These are phyloP conservation scores for Equus przewalskii DNA, from an alignment of 2,113 vertebrate genomes.

Conservation along the genomic window DNA sequence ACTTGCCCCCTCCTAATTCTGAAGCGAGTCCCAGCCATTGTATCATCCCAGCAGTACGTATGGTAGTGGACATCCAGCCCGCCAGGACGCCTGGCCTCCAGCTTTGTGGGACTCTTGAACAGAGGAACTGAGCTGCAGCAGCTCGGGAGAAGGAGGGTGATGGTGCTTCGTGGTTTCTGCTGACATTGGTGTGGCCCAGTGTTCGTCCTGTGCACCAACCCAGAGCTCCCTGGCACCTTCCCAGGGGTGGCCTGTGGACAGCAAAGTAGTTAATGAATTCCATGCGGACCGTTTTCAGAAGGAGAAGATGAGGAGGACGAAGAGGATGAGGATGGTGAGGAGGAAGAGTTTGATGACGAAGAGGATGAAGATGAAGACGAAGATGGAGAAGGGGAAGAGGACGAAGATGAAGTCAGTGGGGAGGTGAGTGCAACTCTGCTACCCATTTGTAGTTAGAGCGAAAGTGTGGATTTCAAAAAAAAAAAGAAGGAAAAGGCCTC, in stretches of 20 bases:
- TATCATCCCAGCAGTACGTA: neutral
- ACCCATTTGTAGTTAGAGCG: neutral
- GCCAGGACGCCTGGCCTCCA: neutral
- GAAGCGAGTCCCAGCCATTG: neutral
- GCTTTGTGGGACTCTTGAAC: neutral
- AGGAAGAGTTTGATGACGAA: constrained; percentile 92
- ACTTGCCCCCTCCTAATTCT: neutral
- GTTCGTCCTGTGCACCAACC: neutral
- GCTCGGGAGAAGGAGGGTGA: neutral
- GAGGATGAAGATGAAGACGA: constrained; percentile 91
- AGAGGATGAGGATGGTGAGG: constrained; percentile 93
- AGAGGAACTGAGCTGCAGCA: neutral
- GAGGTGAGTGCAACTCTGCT: constrained; percentile 85
- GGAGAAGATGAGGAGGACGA: constrained; percentile 93
- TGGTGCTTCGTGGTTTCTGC: neutral
- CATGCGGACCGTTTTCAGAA: constrained; percentile 72
- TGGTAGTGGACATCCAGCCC: neutral
- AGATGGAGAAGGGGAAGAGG: constrained; percentile 92
- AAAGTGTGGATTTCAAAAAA: neutral
- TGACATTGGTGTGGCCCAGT: neutral
- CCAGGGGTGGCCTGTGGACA: neutral
- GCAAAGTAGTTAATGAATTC: neutral
- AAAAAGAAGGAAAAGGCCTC: neutral
- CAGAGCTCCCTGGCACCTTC: neutral
- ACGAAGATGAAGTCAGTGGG: constrained; percentile 94